Evolutionary conservation across 2,888 invertebrate species (phyloP).

Genomic region (Pachycephus smyrnensis): DNA sequence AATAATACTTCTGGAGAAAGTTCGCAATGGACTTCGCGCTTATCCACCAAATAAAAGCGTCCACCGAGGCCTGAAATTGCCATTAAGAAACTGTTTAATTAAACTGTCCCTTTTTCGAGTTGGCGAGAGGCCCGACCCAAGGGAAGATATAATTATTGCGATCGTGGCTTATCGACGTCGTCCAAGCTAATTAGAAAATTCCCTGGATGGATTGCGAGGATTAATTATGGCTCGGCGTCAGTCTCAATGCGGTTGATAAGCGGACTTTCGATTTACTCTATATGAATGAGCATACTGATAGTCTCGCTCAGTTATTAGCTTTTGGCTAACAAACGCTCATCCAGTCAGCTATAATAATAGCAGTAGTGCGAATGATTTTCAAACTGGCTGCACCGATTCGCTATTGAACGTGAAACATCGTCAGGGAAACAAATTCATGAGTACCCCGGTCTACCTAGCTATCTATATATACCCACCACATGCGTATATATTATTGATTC

Average conservation of each 20-base stretch:
- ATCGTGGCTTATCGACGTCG: conserved; percentile 1
- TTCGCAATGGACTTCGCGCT: not conserved
- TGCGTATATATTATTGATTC: conserved; percentile 23
- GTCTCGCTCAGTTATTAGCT: not conserved
- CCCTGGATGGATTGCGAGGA: not conserved
- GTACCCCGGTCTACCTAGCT: not conserved
- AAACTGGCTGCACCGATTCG: not conserved
- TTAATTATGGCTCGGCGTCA: not conserved
- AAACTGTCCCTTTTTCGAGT: conserved; percentile 26
- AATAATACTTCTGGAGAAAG: not conserved
- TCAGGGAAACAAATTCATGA: not conserved
- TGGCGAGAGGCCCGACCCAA: conserved; percentile 3
- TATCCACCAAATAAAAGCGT: not conserved
- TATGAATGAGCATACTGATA: not conserved
- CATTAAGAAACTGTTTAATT: conserved; percentile 41
- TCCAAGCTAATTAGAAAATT: conserved; percentile 6
- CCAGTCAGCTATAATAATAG: not conserved
- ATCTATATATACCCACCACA: not conserved
- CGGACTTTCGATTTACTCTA: not conserved
- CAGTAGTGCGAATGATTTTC: not conserved
- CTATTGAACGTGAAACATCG: not conserved
- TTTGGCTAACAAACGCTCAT: not conserved
- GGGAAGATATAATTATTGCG: conserved; percentile 23
- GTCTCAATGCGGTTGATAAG: not conserved
- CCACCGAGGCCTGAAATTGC: conserved; percentile 32